phyloP scores from a whole-genome alignment of 2,113 vertebrate species.

The Condylura cristata region DNA sequence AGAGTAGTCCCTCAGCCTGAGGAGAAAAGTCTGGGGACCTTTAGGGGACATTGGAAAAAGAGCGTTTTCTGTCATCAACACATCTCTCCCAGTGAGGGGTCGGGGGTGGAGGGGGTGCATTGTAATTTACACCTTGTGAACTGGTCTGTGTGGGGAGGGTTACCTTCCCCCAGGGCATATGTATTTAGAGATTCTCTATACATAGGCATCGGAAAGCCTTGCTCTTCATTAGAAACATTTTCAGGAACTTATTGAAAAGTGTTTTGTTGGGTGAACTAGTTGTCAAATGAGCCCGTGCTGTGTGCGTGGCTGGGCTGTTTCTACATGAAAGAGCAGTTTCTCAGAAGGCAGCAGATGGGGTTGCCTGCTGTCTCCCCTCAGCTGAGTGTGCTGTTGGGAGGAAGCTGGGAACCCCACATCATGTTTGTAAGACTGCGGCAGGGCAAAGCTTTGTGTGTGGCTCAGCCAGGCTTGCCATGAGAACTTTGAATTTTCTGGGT shows the following conservation, averaged over 20 bases:
- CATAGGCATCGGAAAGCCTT: background rate
- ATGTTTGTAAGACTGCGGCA: background rate
- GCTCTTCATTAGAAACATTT: background rate
- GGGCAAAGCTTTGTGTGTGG: background rate
- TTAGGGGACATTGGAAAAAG: background rate
- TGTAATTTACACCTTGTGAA: background rate
- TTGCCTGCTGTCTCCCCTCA: background rate
- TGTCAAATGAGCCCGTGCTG: background rate
- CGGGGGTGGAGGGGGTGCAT: background rate
- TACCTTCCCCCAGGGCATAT: background rate
- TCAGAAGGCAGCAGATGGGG: background rate
- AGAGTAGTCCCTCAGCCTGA: background rate
- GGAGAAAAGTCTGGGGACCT: background rate
- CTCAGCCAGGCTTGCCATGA: background rate
- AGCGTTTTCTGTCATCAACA: background rate
- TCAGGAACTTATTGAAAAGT: background rate
- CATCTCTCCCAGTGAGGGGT: background rate
- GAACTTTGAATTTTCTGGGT: background rate
- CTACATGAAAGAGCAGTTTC: background rate
- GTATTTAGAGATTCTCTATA: background rate
- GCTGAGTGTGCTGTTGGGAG: background rate
- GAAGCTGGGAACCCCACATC: rapidly evolving
- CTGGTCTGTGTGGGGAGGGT: background rate
- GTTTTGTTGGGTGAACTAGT: background rate
- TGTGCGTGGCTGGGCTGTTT: background rate